Base-by-base conservation (phyloP, 2,113 vertebrate genomes). In the Colinus virginianus region DNA sequence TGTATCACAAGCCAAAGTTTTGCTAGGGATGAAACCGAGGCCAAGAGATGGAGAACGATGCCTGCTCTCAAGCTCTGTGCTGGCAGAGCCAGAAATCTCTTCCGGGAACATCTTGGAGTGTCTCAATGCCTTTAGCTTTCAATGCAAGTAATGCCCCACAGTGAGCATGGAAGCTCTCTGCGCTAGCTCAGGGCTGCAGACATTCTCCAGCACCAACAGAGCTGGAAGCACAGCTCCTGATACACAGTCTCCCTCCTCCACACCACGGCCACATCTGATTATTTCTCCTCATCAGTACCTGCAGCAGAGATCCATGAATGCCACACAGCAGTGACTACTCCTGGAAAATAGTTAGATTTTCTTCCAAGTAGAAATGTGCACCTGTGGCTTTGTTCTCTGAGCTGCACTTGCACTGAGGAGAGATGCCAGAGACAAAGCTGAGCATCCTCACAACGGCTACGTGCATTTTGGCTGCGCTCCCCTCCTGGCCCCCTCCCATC, bases 81-180 rank as follows among this genome's bases (percentile, higher is more conserved):
- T 88, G 95, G 84, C 94, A 93, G 81, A 53, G 81, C 75, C 81
- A 4, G 49, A 66, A 90, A 62, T 4, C 38, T 66, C 90, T 93
- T 93, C 94, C 81, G 81, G 92, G 90, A 90, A 93, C 38, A 56
- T 90, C 87, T 96, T 92, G 83, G 86, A 94, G 80, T 70, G 67
- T 86, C 53, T 92, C 83, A 74, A 88, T 21, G 93, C 77, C 84
- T 94, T 95, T 96, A 72, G 40, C 83, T 92, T 93, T 86, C 72
- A 72, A 34, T 46, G 72, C 42, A 40, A 61, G 86, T 36, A 86
- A 92, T 81, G 94, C 90, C 80, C 83, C 16, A 11, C 78, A 36
- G 86, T 36, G 86, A 72, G 79, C 3, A 5, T 11, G 67, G 26
- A 78, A 82, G n/a, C 32, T 0, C 77, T 76, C 3, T 55, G 1